A percentile compares a stretch with the other conserved stretches of the same genome.
phyloP scores from a whole-genome alignment of 1,140 invertebrate genomes.

The Lepidurus arcticus region DNA sequence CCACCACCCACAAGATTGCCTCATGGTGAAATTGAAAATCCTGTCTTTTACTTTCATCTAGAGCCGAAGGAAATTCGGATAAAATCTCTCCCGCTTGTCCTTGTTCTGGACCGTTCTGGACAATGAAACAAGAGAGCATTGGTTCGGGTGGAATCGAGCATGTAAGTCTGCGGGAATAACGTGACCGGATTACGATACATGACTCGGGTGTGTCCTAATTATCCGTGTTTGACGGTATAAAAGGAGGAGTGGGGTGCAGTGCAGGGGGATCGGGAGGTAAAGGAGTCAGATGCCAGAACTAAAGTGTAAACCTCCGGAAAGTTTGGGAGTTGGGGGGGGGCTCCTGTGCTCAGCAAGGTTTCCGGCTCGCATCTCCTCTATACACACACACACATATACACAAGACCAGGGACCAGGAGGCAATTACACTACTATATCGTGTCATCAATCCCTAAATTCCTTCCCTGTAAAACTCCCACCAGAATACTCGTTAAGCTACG shows the following conservation, averaged over 20 bases:
- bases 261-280: neutral
- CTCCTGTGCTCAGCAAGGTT: neutral
- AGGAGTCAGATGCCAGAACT: neutral
- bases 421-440: neutral
- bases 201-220: neutral
- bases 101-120: neutral
- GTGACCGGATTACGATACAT: constrained; percentile 10
- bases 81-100: neutral
- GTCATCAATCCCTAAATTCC: neutral
- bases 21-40: neutral
- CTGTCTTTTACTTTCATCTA: neutral
- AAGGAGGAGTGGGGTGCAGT: neutral
- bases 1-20: neutral
- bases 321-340: neutral
- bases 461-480: neutral
- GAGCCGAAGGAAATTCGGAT: neutral
- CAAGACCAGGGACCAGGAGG: neutral
- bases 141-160: neutral
- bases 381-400: neutral
- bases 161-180: neutral
- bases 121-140: neutral
- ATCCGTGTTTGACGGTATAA: neutral
- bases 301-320: constrained; percentile 2
- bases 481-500: neutral
- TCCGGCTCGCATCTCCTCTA: neutral